Percentiles rank a stretch among this genome's conserved stretches.
phyloP scores from a whole-genome alignment of 2,888 invertebrate genomes.

The Andrena marginata region DNA sequence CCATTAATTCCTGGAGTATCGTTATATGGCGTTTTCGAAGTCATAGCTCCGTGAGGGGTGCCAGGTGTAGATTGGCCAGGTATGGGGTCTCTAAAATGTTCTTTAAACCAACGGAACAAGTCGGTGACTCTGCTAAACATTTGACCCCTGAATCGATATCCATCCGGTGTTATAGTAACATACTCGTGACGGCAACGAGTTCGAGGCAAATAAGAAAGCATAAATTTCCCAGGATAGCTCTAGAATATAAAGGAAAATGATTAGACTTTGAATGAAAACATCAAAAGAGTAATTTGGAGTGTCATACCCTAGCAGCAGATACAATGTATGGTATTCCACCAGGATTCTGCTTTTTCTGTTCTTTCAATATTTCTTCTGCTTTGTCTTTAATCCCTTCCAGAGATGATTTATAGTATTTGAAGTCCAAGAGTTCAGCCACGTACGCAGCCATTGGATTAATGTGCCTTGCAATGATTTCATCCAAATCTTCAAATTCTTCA shows the following conservation, averaged over 20 bases:
- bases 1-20: slow-evolving; percentile 77
- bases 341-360: slow-evolving; percentile 95
- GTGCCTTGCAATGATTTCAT: slow-evolving; percentile 99
- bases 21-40: slow-evolving; percentile 87
- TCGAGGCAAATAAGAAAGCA: slow-evolving; percentile 96
- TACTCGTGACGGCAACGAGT: slow-evolving; percentile 95
- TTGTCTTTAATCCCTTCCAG: slow-evolving; percentile 93
- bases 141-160: slow-evolving; percentile 95
- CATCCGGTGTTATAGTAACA: slow-evolving; percentile 96
- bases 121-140: slow-evolving; percentile 93
- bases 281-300: neutral
- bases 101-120: slow-evolving; percentile 98
- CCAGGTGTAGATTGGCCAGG: slow-evolving; percentile 90
- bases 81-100: slow-evolving; percentile 97
- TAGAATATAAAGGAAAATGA: slow-evolving; percentile 19
- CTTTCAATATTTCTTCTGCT: slow-evolving; percentile 94
- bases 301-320: slow-evolving; percentile 90
- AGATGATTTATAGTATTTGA: slow-evolving; percentile 95
- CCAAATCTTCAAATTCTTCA: slow-evolving; percentile 99
- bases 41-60: slow-evolving; percentile 88
- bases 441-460: slow-evolving; percentile 98
- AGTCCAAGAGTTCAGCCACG: slow-evolving; percentile 95
- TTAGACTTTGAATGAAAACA: slow-evolving; percentile 1
- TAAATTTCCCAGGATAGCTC: slow-evolving; percentile 94
- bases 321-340: slow-evolving; percentile 96